phyloP scores from a whole-genome alignment of 2,113 vertebrate genomes.

The Oreochromis niloticus region DNA sequence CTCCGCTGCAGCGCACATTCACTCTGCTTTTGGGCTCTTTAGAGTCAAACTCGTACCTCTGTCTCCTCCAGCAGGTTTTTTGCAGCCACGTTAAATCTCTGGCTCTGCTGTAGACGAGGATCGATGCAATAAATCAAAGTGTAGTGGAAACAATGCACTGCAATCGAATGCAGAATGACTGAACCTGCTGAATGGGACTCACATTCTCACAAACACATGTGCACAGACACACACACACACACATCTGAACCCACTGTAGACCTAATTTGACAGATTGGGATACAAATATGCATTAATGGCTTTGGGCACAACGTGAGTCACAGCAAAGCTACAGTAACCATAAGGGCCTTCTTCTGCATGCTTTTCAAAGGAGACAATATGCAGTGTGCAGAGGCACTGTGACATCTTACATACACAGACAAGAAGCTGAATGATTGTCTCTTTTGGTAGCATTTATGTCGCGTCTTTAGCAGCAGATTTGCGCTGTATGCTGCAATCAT shows the following conservation, averaged over 20 bases:
- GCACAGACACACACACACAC: background rate
- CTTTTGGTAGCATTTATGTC: background rate
- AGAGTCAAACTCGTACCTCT: background rate
- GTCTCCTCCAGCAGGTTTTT: background rate
- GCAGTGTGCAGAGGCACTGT: background rate
- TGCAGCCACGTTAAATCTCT: background rate
- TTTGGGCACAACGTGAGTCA: slow-evolving; percentile 11
- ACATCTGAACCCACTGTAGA: background rate
- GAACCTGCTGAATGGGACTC: background rate
- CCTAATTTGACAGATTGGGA: slow-evolving; percentile 11
- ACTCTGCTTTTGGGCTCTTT: background rate
- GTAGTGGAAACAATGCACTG: background rate
- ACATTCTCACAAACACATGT: background rate
- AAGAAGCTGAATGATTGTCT: background rate
- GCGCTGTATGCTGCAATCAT: background rate
- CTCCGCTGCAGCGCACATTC: background rate
- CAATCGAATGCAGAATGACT: background rate
- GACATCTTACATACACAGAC: background rate
- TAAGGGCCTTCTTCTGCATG: background rate
- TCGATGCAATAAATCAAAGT: background rate
- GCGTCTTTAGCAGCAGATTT: background rate
- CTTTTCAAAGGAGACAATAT: background rate
- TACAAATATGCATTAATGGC: slow-evolving; percentile 25
- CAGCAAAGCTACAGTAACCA: background rate
- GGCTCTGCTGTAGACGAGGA: background rate